A percentile compares a stretch with the other conserved stretches of the same genome.
These are phyloP conservation scores for Balaeniceps rex DNA, from an alignment of 2,113 vertebrate species.

Conservation along the genomic window DNA sequence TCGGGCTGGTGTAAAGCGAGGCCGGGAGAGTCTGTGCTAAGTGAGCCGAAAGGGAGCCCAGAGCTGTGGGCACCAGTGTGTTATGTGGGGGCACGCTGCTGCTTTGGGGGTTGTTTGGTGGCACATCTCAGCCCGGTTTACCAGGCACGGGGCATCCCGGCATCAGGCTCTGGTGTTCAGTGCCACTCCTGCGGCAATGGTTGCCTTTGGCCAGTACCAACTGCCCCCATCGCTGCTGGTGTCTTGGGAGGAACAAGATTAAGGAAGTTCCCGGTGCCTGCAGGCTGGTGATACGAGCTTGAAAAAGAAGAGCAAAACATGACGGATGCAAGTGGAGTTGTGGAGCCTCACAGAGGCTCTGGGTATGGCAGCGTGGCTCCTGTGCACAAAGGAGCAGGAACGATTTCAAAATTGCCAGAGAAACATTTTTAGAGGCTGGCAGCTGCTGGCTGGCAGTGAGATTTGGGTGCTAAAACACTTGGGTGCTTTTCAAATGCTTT, in stretches of 20 bases:
- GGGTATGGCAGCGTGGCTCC: background rate
- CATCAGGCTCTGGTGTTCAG: background rate
- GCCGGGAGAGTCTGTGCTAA: fast-evolving
- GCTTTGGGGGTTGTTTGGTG: background rate
- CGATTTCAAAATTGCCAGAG: background rate
- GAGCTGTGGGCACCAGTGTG: background rate
- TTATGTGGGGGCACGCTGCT: fast-evolving
- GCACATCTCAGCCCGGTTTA: background rate
- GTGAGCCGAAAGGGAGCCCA: background rate
- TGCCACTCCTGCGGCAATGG: fast-evolving
- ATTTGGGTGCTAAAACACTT: background rate
- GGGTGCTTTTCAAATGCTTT: background rate
- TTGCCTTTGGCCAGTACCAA: fast-evolving
- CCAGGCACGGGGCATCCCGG: fast-evolving
- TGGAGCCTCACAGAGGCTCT: background rate
- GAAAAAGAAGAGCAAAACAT: background rate
- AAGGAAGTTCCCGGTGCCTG: background rate
- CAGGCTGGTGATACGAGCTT: background rate
- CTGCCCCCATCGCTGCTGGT: background rate
- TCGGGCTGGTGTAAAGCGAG: background rate
- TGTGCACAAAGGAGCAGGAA: fast-evolving
- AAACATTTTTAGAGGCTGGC: background rate
- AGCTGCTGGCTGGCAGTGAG: background rate
- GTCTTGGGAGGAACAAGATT: background rate
- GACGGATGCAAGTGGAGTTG: background rate